These are phyloP conservation scores for Fragum fragum DNA, from an alignment of 2,888 invertebrate genomes.

Conservation along the genomic window DNA sequence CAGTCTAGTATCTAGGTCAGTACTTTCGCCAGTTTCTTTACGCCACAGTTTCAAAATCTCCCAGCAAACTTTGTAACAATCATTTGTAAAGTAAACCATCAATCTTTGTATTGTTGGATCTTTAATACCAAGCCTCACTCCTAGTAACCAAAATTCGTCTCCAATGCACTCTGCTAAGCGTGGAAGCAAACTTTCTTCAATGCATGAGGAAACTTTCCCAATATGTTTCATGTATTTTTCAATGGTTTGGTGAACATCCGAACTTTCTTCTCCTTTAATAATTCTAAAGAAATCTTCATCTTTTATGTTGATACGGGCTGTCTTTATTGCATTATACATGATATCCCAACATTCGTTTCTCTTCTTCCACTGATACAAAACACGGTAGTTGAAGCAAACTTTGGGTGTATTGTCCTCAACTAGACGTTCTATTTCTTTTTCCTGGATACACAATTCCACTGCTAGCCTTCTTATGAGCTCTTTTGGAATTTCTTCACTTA, in stretches of 20 bases:
- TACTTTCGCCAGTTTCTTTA: no score
- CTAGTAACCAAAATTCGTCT: conserved; percentile 1
- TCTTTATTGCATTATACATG: neutral
- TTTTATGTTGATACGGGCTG: neutral
- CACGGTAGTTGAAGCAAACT: neutral
- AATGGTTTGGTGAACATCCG: neutral
- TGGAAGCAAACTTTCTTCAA: neutral
- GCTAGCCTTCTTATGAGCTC: neutral
- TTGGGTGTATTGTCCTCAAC: neutral
- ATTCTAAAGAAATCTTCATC: neutral
- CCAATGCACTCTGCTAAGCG: neutral
- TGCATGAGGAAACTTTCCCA: neutral
- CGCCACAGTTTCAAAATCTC: no score
- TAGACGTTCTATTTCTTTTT: neutral
- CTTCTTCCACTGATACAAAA: neutral
- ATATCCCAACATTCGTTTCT: neutral
- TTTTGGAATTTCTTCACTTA: neutral
- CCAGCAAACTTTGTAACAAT: no score
- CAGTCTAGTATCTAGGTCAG: no score
- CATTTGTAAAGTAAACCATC: neutral
- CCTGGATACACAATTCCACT: neutral
- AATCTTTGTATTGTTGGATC: neutral
- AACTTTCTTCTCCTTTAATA: neutral
- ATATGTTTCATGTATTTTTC: neutral
- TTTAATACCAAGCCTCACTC: neutral